A percentile compares a stretch with the other conserved stretches of the same genome.
These are phyloP conservation scores for Oeneis ivallda DNA, from an alignment of 2,888 invertebrate species.

Conservation along the genomic window DNA sequence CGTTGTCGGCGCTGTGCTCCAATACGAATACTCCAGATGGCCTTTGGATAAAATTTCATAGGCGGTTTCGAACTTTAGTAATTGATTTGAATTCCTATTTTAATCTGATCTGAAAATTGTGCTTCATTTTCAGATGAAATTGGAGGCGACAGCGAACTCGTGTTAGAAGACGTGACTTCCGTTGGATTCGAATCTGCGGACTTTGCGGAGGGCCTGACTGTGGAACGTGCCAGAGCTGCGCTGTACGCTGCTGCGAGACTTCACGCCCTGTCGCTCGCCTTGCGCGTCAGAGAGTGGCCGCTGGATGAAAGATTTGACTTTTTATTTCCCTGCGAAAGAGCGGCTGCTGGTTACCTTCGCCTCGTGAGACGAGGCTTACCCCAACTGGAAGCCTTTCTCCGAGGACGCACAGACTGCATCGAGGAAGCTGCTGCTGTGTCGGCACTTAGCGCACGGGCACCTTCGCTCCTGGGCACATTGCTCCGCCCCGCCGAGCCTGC, in stretches of 20 bases:
- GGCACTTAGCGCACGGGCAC: slow-evolving; percentile 85
- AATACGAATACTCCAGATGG: too few species aligned
- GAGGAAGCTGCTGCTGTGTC: slow-evolving; percentile 83
- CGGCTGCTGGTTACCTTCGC: slow-evolving; percentile 90
- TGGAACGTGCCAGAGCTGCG: slow-evolving; percentile 85
- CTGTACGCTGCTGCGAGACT: slow-evolving; percentile 86
- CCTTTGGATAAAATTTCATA: too few species aligned
- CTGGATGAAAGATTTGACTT: slow-evolving; percentile 81
- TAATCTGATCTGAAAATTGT: too few species aligned
- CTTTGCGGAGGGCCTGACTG: slow-evolving; percentile 85
- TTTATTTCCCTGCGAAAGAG: slow-evolving; percentile 88
- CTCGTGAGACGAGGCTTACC: slow-evolving; percentile 89
- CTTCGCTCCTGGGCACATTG: slow-evolving; percentile 86
- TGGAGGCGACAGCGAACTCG: slow-evolving; percentile 83
- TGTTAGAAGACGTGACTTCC: slow-evolving; percentile 87
- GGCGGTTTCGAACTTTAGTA: too few species aligned
- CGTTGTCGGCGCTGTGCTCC: too few species aligned
- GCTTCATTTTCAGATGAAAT: slow-evolving; percentile 62
- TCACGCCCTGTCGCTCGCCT: slow-evolving; percentile 86
- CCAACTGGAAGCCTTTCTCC: slow-evolving; percentile 87
- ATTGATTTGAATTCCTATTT: too few species aligned
- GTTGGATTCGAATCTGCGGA: slow-evolving; percentile 84
- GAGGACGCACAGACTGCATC: slow-evolving; percentile 84
- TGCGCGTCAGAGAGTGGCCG: slow-evolving; percentile 73
- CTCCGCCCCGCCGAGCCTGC: slow-evolving; percentile 88